Evolutionary conservation across 2,113 vertebrate genomes (phyloP).

Genomic region (Anhinga anhinga): DNA sequence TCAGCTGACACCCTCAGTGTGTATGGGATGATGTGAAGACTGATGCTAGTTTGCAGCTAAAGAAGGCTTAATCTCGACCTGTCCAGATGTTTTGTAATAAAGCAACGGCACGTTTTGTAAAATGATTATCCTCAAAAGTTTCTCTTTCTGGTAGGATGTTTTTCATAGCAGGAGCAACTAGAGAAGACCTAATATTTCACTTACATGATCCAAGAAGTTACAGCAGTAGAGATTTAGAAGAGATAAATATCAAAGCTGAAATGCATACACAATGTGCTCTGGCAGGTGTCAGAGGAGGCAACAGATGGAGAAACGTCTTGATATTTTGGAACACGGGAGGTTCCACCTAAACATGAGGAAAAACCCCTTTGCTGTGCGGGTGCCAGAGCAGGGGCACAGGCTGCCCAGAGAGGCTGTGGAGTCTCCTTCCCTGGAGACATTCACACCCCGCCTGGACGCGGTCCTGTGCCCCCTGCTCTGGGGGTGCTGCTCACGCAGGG

Average conservation of each 20-base stretch:
- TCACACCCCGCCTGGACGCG: too few relatives aligned
- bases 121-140: background rate
- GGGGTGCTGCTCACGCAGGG: too few relatives aligned
- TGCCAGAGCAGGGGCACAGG: too few relatives aligned
- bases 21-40: background rate
- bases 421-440: too few relatives aligned
- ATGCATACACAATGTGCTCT: background rate
- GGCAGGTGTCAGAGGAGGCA: background rate
- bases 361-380: too few relatives aligned
- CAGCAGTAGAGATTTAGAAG: background rate
- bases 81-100: background rate
- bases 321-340: too few relatives aligned
- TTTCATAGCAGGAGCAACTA: background rate
- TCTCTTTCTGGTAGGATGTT: background rate
- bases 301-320: background rate
- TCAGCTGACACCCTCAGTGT: background rate
- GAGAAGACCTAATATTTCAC: background rate
- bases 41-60: background rate
- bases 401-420: too few relatives aligned
- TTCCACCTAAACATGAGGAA: too few relatives aligned
- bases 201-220: constrained; percentile 23
- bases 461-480: too few relatives aligned
- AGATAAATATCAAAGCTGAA: background rate
- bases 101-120: background rate
- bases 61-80: background rate